Evolutionary conservation across 2,888 invertebrate species (phyloP).

Genomic region (Dolichopus griseipennis): DNA sequence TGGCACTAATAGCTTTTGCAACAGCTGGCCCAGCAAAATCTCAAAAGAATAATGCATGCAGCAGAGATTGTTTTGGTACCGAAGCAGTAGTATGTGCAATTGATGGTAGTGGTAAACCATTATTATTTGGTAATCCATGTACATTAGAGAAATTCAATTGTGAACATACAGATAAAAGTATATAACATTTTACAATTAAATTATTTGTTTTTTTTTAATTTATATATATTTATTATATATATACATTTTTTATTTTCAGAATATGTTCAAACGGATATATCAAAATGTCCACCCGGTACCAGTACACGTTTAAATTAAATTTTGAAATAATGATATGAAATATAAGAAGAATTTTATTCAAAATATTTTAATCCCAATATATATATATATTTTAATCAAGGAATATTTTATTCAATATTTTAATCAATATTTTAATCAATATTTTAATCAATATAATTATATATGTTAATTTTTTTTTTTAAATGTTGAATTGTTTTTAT

Average conservation of each 20-base stretch:
- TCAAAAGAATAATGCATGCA: slow-evolving; percentile 30
- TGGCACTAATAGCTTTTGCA: slow-evolving; percentile 23
- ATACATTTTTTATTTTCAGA: background rate
- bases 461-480: too few relatives aligned
- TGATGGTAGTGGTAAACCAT: slow-evolving; percentile 22
- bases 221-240: background rate
- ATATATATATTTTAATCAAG: too few relatives aligned
- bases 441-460: too few relatives aligned
- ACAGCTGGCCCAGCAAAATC: slow-evolving; percentile 31
- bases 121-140: slow-evolving; percentile 38
- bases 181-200: slow-evolving; percentile 18
- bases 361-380: too few relatives aligned
- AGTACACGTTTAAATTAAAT: background rate
- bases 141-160: slow-evolving; percentile 40
- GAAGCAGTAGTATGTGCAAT: slow-evolving; percentile 36
- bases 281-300: background rate
- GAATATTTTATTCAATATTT: too few relatives aligned
- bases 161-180: slow-evolving; percentile 37
- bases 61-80: slow-evolving; percentile 27
- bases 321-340: background rate
- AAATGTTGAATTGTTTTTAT: too few relatives aligned
- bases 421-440: too few relatives aligned
- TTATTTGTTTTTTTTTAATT: background rate
- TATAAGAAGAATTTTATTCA: background rate
- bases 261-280: background rate